phyloP scores from a whole-genome alignment of 2,888 invertebrate species.

The Galerucella nymphaeae region DNA sequence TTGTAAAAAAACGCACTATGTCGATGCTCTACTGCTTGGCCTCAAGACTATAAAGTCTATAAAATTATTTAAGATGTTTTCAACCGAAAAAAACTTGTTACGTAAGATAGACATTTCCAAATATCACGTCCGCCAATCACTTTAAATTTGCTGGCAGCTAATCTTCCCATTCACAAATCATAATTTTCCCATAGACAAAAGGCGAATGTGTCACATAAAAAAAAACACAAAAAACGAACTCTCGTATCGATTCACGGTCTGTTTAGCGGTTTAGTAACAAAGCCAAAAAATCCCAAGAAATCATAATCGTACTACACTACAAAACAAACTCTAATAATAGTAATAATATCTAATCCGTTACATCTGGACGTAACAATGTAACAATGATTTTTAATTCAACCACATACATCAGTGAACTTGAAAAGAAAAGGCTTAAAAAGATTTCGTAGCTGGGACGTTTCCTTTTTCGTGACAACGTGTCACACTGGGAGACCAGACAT shows the following conservation, averaged over 20 bases:
- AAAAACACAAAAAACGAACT: not conserved
- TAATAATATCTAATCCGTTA: slow-evolving; percentile 47
- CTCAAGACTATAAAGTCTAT: too few relatives aligned
- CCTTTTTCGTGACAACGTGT: slow-evolving; percentile 47
- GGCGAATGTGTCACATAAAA: too few relatives aligned
- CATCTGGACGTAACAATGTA: slow-evolving; percentile 45
- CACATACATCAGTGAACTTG: slow-evolving; percentile 47
- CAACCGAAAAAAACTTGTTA: too few relatives aligned
- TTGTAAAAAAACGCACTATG: too few relatives aligned
- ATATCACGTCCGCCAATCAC: not conserved
- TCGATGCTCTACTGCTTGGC: too few relatives aligned
- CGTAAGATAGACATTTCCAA: not conserved
- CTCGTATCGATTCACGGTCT: slow-evolving; percentile 23
- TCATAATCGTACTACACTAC: slow-evolving; percentile 33
- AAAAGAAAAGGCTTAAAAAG: slow-evolving; percentile 47
- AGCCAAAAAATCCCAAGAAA: slow-evolving; percentile 33
- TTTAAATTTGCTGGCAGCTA: not conserved
- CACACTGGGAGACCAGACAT: slow-evolving; percentile 33
- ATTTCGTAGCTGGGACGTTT: slow-evolving; percentile 44
- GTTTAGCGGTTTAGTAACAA: slow-evolving; percentile 31
- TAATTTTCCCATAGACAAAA: slow-evolving; percentile 11
- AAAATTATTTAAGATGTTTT: not conserved
- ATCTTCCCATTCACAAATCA: slow-evolving; percentile 2
- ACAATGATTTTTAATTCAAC: slow-evolving; percentile 47
- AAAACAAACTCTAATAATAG: slow-evolving; percentile 29